Conservation (phyloP, 2,888 invertebrate species). For the Hyppa rectilinea region DNA sequence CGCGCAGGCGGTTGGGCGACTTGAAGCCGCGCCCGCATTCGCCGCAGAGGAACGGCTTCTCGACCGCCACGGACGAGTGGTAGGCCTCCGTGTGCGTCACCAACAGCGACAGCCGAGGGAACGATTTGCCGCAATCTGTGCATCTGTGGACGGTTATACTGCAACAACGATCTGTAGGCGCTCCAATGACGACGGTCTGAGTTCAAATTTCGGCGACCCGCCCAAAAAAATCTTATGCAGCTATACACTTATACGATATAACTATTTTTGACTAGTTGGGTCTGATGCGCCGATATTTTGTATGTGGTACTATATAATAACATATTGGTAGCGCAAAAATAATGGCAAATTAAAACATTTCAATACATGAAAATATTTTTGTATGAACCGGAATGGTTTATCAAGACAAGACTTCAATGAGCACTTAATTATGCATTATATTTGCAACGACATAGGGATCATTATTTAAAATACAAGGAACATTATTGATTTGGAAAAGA, state of each 20-base stretch:
- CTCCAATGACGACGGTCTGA: background rate
- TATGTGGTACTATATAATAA: background rate
- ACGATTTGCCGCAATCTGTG: constrained; percentile 88
- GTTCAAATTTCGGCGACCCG: background rate
- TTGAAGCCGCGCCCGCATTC: constrained; percentile 80
- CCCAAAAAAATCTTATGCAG: background rate
- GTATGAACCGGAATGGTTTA: background rate
- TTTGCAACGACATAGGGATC: background rate
- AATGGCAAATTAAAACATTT: too few relatives aligned
- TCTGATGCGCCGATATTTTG: too few relatives aligned
- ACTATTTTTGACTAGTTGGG: background rate
- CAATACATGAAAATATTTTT: too few relatives aligned
- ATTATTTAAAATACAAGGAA: background rate
- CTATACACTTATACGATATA: background rate
- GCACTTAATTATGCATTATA: background rate
- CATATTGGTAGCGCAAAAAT: background rate
- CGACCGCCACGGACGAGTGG: constrained; percentile 71
- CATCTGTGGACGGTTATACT: constrained; percentile 77
- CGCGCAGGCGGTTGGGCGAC: constrained; percentile 83
- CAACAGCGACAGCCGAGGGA: constrained; percentile 88
- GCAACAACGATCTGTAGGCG: background rate
- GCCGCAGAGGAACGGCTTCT: constrained; percentile 80
- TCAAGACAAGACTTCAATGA: background rate
- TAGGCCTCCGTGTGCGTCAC: constrained; percentile 89
- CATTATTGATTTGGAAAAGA: background rate